Base-by-base conservation (phyloP, 1,140 invertebrate species). In the Drosophila repletoides region DNA sequence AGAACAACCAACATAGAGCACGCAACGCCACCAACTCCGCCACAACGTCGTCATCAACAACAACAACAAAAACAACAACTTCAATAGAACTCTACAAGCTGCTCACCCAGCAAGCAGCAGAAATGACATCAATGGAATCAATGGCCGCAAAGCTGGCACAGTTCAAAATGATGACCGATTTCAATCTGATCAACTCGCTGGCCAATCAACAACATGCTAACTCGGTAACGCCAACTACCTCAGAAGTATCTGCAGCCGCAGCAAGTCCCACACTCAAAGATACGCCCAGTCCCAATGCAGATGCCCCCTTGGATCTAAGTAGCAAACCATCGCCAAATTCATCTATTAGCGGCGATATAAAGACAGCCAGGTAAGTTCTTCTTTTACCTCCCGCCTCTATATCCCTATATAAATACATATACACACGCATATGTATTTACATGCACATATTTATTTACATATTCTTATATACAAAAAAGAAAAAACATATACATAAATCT, bases 281-380 rank as follows among this genome's bases (percentile, higher is more conserved):
- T 55, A 91, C 92, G 14, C 92, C 92, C 41, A 91, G 92, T 88
- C 92, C 92, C 92, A 55, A 91, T 91, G 88, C 58, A 40, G 90
- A 92, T 90, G 90, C 89, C 66, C 95, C 95, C 15, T 92, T 96
- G 67, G 95, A 96, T 92, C 93, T 96, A 76, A 95, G 95, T 91
- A 94, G 94, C 74, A 95, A 95, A 76, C 92, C 91, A 40, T 92
- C 89, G 69, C 56, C 88, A 36, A 90, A 89, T 65, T 90, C 88
- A 69, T 89, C 88, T 59, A 83, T 76, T 60, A 89, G 88, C 59
- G 79, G 86, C 53, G 88, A 90, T 72, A 67, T 81, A 24, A 90
- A 90, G 72, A 65, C 77, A 64, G 65, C 65, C 65, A 81, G 88
- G 80, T 89, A 52, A 83, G 88, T 87, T 67, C 7, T 24, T 19